Percentiles rank a stretch among this genome's conserved stretches.
phyloP scores from a whole-genome alignment of 1,140 invertebrate species.

The Sarcophaga bullata region DNA sequence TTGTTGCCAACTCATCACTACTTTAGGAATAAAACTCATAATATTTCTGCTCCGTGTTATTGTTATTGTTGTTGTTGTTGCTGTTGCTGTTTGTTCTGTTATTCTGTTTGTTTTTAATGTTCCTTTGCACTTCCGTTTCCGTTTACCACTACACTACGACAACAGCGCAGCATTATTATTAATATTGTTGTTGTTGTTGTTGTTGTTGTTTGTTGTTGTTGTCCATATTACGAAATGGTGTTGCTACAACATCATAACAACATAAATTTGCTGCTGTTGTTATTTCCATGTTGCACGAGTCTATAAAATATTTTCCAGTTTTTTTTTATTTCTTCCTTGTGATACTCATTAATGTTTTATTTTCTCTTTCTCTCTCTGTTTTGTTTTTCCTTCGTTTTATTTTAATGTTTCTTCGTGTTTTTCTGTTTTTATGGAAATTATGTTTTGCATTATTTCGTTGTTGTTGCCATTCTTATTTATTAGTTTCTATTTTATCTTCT shows the following conservation, averaged over 20 bases:
- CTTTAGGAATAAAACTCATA: neutral
- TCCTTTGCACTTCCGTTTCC: slow-evolving; percentile 18
- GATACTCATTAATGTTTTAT: too few relatives aligned
- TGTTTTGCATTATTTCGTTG: neutral
- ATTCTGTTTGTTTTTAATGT: slow-evolving; percentile 1
- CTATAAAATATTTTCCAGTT: too few relatives aligned
- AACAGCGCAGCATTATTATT: neutral
- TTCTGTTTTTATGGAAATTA: too few relatives aligned
- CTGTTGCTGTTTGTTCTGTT: too few relatives aligned
- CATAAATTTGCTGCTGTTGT: neutral
- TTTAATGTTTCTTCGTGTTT: too few relatives aligned
- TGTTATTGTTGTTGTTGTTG: too few relatives aligned
- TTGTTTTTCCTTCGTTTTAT: too few relatives aligned
- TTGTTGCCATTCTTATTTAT: neutral
- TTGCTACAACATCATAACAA: slow-evolving; percentile 5
- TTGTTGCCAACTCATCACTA: slow-evolving; percentile 22
- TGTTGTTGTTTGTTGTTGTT: neutral
- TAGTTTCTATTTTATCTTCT: neutral
- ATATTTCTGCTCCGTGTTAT: too few relatives aligned
- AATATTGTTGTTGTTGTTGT: neutral
- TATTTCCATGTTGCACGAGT: too few relatives aligned
- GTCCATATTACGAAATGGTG: neutral
- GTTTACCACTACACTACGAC: neutral
- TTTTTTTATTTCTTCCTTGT: too few relatives aligned
- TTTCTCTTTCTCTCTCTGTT: too few relatives aligned